Conservation (phyloP, 1,140 invertebrate species). For the Euborellia annulipes region DNA sequence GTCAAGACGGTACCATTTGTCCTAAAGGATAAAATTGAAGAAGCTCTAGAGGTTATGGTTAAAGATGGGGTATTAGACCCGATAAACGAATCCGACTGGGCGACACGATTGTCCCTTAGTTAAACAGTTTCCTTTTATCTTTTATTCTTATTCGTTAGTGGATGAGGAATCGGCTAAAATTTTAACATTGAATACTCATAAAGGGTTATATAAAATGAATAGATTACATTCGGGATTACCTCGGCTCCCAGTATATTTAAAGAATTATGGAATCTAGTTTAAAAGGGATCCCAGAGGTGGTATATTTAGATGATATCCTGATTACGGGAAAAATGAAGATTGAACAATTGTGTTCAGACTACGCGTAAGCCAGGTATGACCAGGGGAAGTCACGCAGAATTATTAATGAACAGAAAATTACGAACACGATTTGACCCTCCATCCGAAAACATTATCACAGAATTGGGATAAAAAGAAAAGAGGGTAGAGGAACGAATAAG, state of each 20-base stretch:
- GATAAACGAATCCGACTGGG: conserved; percentile 20
- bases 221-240: conserved; percentile 24
- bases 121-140: conserved; percentile 14
- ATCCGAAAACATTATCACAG: no score
- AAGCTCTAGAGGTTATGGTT: conserved; percentile 25
- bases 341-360: conserved; percentile 16
- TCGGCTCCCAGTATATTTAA: conserved; percentile 21
- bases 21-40: conserved; percentile 23
- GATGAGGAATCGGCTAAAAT: no score
- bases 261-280: conserved; percentile 22
- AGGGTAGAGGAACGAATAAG: no score
- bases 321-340: conserved; percentile 13
- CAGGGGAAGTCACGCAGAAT: no score
- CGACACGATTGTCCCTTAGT: conserved; percentile 22
- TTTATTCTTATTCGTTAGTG: no score
- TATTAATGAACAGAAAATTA: no score
- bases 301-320: conserved; percentile 20
- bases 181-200: conserved; percentile 9
- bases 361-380: no score
- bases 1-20: conserved; percentile 23
- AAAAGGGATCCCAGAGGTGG: conserved; percentile 11
- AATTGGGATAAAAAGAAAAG: no score
- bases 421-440: no score
- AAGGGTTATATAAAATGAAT: conserved; percentile 21
- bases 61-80: conserved; percentile 17